Percentiles rank a stretch among this genome's conserved stretches.
Evolutionary conservation across 2,113 vertebrate genomes (phyloP).

Genomic region (Jaculus jaculus): DNA sequence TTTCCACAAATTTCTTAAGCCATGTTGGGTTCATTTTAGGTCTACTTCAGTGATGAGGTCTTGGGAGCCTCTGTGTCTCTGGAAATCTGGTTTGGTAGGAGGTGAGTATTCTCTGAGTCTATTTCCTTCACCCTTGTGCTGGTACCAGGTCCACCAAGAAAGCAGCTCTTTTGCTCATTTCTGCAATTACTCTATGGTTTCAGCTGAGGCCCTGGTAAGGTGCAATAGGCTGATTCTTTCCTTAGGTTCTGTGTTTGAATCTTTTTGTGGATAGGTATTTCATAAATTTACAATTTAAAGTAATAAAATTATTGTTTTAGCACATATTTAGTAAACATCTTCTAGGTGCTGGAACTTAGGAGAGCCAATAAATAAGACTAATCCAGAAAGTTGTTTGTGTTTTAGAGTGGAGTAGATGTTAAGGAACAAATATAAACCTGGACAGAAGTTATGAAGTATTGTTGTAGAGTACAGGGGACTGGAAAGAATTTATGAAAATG

Average conservation of each 20-base stretch:
- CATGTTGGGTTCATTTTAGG: no score
- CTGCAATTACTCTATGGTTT: no score
- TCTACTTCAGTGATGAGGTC: no score
- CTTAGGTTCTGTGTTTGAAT: background rate
- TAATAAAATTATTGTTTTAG: background rate
- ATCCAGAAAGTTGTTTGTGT: background rate
- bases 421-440: background rate
- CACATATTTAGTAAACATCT: background rate
- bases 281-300: conserved; percentile 2
- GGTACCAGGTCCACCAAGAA: no score
- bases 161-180: no score
- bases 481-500: background rate
- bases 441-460: background rate
- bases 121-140: no score
- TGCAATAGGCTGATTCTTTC: no score
- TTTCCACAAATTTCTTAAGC: no score
- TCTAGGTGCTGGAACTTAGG: background rate
- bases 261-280: background rate
- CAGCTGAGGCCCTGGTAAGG: no score
- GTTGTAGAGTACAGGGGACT: background rate
- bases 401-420: background rate
- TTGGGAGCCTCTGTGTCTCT: no score
- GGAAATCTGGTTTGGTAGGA: no score
- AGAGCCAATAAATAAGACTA: background rate
- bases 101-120: no score